These are phyloP conservation scores for Cepaea nemoralis DNA, from an alignment of 1,140 invertebrate species.

Conservation along the genomic window DNA sequence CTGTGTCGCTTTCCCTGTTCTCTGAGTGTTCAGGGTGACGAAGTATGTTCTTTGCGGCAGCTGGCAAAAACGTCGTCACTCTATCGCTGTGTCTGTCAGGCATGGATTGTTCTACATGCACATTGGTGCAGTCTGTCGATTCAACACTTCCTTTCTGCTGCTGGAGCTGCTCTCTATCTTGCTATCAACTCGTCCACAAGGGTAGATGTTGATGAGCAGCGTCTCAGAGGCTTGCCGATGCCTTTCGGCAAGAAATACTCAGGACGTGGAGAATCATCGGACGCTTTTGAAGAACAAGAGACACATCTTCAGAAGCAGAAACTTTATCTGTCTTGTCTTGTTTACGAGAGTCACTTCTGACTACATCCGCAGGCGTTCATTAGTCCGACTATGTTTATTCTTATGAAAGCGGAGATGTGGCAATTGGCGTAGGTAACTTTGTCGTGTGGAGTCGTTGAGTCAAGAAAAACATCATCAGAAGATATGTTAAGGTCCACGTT, in stretches of 20 bases:
- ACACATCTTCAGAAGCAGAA: not conserved
- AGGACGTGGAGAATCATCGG: not conserved
- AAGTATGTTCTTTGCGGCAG: not conserved
- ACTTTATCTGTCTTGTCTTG: not conserved
- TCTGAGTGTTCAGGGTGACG: not conserved
- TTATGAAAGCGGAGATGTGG: constrained; percentile 33
- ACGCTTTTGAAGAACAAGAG: not conserved
- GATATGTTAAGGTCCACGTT: constrained; percentile 47
- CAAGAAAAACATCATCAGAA: constrained; percentile 48
- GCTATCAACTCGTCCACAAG: constrained; percentile 32
- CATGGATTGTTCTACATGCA: not conserved
- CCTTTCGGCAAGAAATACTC: constrained; percentile 5
- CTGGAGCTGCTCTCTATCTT: constrained; percentile 3
- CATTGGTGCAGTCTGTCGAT: not conserved
- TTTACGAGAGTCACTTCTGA: not conserved
- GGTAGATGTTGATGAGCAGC: constrained; percentile 47
- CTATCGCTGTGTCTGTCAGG: not conserved
- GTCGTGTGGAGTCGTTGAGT: constrained; percentile 45
- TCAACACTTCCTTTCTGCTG: constrained; percentile 8
- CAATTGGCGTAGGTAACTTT: constrained; percentile 47
- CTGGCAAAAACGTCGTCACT: not conserved
- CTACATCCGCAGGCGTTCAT: constrained; percentile 3
- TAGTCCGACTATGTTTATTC: not conserved
- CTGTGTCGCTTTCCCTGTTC: not conserved
- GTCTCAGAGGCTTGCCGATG: not conserved